A percentile compares a stretch with the other conserved stretches of the same genome.
These are phyloP conservation scores for Drosophila quinaria DNA, from an alignment of 2,888 invertebrate species.

Conservation along the genomic window DNA sequence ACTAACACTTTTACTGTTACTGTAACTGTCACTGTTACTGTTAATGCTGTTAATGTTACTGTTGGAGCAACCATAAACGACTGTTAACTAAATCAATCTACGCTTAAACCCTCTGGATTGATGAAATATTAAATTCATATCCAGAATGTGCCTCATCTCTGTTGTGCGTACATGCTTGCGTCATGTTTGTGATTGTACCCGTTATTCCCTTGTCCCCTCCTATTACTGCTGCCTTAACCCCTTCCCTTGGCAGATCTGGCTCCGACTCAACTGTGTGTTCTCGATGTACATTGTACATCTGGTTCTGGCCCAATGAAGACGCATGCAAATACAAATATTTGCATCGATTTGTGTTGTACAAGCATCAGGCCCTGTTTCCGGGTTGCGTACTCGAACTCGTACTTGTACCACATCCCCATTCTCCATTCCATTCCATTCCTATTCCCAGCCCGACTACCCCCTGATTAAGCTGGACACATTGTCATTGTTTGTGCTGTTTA, in stretches of 20 bases:
- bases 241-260: constrained; percentile 2
- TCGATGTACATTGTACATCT: constrained; percentile 22
- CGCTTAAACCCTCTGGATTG: not conserved
- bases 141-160: constrained; percentile 13
- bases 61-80: not conserved
- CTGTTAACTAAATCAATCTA: not conserved
- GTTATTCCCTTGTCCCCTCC: not conserved
- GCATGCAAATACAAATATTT: constrained; percentile 79
- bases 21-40: no score
- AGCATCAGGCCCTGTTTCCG: constrained; percentile 48
- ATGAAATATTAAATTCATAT: not conserved
- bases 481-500: constrained; percentile 69
- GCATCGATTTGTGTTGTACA: constrained; percentile 76
- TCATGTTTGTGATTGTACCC: constrained; percentile 43
- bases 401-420: not conserved
- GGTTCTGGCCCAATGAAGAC: constrained; percentile 62
- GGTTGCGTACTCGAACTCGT: constrained; percentile 4
- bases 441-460: not conserved
- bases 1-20: no score
- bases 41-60: not conserved
- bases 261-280: constrained; percentile 31
- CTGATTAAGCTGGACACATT: constrained; percentile 34
- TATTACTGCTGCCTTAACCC: not conserved
- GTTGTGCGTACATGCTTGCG: constrained; percentile 40
- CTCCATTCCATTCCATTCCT: not conserved